These are phyloP conservation scores for Nasonia vitripennis DNA, from an alignment of 1,140 invertebrate species.

Conservation along the genomic window DNA sequence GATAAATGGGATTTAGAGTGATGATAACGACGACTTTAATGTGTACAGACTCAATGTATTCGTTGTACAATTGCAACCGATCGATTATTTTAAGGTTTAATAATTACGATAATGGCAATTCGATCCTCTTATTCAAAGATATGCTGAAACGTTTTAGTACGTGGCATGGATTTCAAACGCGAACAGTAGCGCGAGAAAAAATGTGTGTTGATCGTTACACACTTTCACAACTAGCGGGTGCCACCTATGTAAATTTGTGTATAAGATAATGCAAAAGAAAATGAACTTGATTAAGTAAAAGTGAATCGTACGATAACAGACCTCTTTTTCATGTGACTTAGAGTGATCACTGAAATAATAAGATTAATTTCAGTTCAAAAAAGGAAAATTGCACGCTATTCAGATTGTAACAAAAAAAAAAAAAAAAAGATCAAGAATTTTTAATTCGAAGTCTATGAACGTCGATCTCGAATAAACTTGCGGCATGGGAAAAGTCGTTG, in stretches of 20 bases:
- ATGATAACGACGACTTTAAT: constrained; percentile 48
- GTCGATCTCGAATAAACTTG: constrained; percentile 22
- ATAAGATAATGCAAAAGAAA: constrained; percentile 53
- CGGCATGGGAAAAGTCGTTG: constrained; percentile 34
- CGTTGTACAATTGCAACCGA: constrained; percentile 54
- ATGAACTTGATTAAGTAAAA: constrained; percentile 23
- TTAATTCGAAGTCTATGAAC: constrained; percentile 3
- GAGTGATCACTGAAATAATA: constrained; percentile 30
- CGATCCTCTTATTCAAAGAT: constrained; percentile 42
- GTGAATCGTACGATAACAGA: constrained; percentile 33
- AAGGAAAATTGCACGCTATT: neutral
- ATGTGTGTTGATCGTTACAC: constrained; percentile 32
- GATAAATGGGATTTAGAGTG: constrained; percentile 41
- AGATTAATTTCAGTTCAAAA: constrained; percentile 3
- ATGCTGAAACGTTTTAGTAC: constrained; percentile 41
- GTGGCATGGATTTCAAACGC: constrained; percentile 29
- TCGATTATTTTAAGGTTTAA: constrained; percentile 50
- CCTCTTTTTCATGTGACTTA: constrained; percentile 24
- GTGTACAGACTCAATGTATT: constrained; percentile 58
- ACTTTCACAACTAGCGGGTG: constrained; percentile 32
- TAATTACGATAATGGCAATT: constrained; percentile 40
- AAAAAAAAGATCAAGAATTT: neutral
- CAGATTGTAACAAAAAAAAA: neutral
- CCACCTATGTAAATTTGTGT: constrained; percentile 64
- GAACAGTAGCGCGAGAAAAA: constrained; percentile 7